Evolutionary conservation across 2,113 vertebrate genomes (phyloP), one percentile per base, ranked within the genome.

Genomic region (Tyto alba): DNA sequence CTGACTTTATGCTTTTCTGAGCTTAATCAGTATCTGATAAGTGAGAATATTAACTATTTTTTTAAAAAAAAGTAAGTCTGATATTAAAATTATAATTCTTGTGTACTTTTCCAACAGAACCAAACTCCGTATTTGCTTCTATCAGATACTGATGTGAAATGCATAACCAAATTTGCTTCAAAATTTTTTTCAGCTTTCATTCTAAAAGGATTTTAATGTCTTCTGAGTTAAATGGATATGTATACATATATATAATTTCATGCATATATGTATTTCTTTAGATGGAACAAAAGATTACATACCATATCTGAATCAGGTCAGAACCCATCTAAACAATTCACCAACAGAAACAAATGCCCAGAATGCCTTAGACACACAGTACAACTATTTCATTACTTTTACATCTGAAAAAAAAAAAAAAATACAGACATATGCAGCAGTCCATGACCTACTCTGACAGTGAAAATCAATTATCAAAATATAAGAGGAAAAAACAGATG

Each of bases 401-500:
- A 93, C 3, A 76, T 86, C 22, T 68, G 30, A 59, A 75, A 80
- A 90, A 88, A 57, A 59, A 75, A 80, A 90, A 88, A 57, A 1
- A 0, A 7, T 57, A 47, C 18, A 18, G 4, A 74, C 11, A 66
- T 36, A 56, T 66, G 32, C 68, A 89, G 26, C n/a, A 87, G 41
- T 53, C 64, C 50, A 8, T 79, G 21, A 12, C 38, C 29, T 84
- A 55, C 9, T 62, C 59, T 92, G 84, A 67, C 47, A 84, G 20
- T 48, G 55, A 84, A 91, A 95, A 95, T 80, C 84, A 86, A 90
- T 92, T 81, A 79, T 32, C 20, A 86, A 86, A 77, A 55, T 45
- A 9, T 21, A 86, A 92, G 38, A 74, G 45, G 15, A 60, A 88
- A 80, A 87, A 29, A 0, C 11, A 62, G 17, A 12, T 63, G 6